Evolutionary conservation across 2,797 vertebrate genomes (phyloP).

Genomic region (Naso thynnoides): DNA sequence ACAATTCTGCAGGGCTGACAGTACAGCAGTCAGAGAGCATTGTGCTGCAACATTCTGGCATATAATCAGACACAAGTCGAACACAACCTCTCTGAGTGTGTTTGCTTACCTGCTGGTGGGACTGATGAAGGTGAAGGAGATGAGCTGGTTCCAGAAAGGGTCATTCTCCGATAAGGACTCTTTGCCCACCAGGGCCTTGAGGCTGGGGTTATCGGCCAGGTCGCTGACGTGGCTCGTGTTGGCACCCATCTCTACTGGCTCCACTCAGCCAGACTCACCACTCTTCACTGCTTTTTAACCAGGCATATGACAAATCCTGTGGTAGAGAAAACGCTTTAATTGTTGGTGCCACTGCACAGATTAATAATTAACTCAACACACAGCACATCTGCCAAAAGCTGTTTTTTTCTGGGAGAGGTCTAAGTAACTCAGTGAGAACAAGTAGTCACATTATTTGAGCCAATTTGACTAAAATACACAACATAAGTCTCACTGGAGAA

Average conservation of each 20-base stretch:
- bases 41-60: background rate
- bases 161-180: conserved; percentile 95
- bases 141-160: conserved; percentile 99
- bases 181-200: conserved; percentile 90
- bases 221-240: conserved; percentile 95
- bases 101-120: conserved; percentile 92
- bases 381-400: background rate
- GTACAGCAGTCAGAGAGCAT: background rate
- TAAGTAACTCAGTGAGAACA: background rate
- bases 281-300: conserved; percentile 55
- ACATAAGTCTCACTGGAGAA: background rate
- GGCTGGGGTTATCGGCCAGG: conserved; percentile 92
- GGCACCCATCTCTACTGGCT: conserved; percentile 91
- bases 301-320: conserved; percentile 57
- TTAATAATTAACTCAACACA: background rate
- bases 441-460: background rate
- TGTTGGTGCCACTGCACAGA: background rate
- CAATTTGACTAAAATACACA: background rate
- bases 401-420: background rate
- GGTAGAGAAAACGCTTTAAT: background rate
- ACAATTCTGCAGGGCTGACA: background rate
- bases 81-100: background rate
- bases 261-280: conserved; percentile 65
- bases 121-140: conserved; percentile 95
- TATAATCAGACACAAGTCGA: too few relatives aligned